phyloP scores from a whole-genome alignment of 1,140 invertebrate genomes.

The Drosophila sp. region DNA sequence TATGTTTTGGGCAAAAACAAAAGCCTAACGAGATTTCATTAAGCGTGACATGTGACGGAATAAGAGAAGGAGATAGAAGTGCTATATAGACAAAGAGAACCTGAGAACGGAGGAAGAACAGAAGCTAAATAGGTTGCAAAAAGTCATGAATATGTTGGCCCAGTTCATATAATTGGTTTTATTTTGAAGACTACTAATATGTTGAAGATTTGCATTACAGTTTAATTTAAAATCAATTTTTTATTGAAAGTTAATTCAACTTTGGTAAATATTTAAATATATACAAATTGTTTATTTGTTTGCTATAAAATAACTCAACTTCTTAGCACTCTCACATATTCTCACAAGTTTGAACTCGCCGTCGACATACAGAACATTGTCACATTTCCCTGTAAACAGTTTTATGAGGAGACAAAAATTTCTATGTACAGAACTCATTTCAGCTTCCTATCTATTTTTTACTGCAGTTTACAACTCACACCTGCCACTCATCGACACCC shows the following conservation, averaged over 20 bases:
- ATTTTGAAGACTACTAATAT: neutral
- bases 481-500: constrained; percentile 7
- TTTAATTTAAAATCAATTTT: no score
- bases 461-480: constrained; percentile 12
- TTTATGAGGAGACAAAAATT: constrained; percentile 11
- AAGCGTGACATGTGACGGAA: constrained; percentile 25
- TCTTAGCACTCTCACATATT: neutral
- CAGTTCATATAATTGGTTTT: neutral
- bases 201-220: no score
- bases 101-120: neutral
- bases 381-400: neutral
- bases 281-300: no score
- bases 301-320: no score
- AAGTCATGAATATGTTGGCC: constrained; percentile 3
- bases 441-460: constrained; percentile 4
- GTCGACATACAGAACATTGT: neutral
- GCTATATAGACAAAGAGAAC: neutral
- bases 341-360: neutral
- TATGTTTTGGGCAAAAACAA: no score
- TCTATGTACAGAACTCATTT: neutral
- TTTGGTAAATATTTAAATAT: no score
- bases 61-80: constrained; percentile 27
- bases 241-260: no score
- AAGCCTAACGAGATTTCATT: constrained; percentile 66
- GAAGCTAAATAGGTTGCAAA: neutral